Base-by-base conservation (phyloP, 2,888 invertebrate genomes). In the Sicus ferrugineus region DNA sequence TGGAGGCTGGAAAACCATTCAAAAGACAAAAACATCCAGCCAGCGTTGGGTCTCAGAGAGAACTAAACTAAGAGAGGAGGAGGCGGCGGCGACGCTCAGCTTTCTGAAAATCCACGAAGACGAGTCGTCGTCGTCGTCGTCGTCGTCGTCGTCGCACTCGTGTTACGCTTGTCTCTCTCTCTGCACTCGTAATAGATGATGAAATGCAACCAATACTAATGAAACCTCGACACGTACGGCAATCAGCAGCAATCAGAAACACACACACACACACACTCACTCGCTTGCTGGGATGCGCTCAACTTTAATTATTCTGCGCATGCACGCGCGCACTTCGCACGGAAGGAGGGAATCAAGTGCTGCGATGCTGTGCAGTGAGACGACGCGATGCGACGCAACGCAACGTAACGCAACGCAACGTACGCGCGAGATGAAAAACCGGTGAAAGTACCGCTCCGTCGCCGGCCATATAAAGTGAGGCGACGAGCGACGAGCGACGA, bases 241-340 rank as follows among this genome's bases (percentile, higher is more conserved):
- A n/a, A n/a, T n/a, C n/a, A n/a, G n/a, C n/a, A 31, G 31, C 34
- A 59, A 21, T 34, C 14, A 52, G 11, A 59, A 16, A 34, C 34
- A 38, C 38, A 3, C 21, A 34, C 19, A 59, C 38, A 19, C 4
- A 34, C 19, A 21, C 59, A 58, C n/a, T 19, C 34, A 54, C 16
- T 11, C 5, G 7, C 21, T 4, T 26, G 11, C 26, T 30, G 56
- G 9, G 30, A 11, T 11, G 11, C 14, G 11, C 19, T 19, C 59
- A n/a, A 23, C 34, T 26, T 23, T 46, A 28, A 46, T 62, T 62
- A 62, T 62, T 62, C 62, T 62, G 62, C 62, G 46, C 62, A 62
- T 62, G 62, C 46, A 46, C 28, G 46, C 63, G 30, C 19, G 28
- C 28, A 48, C 63, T 46, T 42, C 38, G 62, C 19, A 28, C 48